Conservation (phyloP, 2,113 vertebrate genomes). For the Gymnarchus niloticus region DNA sequence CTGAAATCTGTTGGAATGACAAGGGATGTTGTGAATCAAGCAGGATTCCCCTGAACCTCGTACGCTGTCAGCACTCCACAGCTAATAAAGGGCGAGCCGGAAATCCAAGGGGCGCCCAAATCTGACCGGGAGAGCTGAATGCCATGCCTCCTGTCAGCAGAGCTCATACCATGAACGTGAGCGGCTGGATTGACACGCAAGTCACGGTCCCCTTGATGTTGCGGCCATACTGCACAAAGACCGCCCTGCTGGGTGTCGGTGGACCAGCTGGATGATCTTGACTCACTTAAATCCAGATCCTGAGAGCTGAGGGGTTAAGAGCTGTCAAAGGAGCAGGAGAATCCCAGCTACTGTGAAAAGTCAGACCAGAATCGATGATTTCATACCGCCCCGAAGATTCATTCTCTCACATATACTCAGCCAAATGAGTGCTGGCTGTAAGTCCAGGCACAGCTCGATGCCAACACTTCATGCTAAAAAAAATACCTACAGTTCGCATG, state of each 20-base stretch:
- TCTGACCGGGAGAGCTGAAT: neutral
- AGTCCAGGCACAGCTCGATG: neutral
- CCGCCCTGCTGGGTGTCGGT: too few relatives aligned
- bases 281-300: neutral
- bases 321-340: neutral
- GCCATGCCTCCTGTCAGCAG: too few relatives aligned
- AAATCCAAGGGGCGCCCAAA: neutral
- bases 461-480: neutral
- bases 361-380: neutral
- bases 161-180: neutral
- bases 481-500: neutral
- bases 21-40: conserved; percentile 35
- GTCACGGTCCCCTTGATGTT: neutral
- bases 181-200: neutral
- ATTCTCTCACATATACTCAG: neutral
- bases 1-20: conserved; percentile 36
- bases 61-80: conserved; percentile 30
- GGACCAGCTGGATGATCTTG: neutral
- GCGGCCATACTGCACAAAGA: neutral
- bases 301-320: neutral
- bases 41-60: conserved; percentile 18
- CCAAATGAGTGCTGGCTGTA: neutral
- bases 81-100: conserved; percentile 6
- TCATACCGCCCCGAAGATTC: neutral
- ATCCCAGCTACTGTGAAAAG: neutral